A percentile compares a stretch with the other conserved stretches of the same genome.
Conservation (phyloP, 2,797 vertebrate genomes). For the Alauda arvensis region DNA sequence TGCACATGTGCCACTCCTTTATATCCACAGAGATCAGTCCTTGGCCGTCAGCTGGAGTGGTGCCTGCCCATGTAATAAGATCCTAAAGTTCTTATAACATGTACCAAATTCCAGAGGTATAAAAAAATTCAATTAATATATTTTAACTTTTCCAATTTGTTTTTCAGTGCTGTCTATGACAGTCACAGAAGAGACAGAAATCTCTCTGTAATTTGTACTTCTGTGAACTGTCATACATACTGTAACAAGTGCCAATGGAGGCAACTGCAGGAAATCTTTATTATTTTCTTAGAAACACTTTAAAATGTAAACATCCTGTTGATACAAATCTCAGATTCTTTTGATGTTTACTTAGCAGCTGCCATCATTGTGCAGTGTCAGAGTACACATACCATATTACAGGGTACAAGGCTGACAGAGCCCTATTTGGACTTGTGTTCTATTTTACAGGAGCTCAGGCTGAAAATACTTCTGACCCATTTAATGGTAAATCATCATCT, state of each 20-base stretch:
- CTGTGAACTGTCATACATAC: neutral
- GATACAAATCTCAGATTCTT: slow-evolving; percentile 59
- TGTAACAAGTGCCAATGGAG: slow-evolving; percentile 27
- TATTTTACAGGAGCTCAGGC: neutral
- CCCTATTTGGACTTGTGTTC: neutral
- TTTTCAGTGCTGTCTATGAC: neutral
- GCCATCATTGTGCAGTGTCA: slow-evolving; percentile 39
- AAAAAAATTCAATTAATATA: neutral
- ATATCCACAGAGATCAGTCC: neutral
- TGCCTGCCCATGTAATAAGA: neutral
- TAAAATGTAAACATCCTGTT: slow-evolving; percentile 67
- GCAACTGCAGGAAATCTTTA: slow-evolving; percentile 61
- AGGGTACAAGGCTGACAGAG: neutral
- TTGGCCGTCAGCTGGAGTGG: neutral
- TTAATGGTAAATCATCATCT: neutral
- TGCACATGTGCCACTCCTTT: neutral
- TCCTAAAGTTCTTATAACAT: neutral
- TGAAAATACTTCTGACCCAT: neutral
- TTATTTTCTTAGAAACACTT: slow-evolving; percentile 65
- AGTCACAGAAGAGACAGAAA: neutral
- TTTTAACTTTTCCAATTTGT: neutral
- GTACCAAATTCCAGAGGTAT: neutral
- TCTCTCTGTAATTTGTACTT: slow-evolving; percentile 21
- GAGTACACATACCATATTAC: slow-evolving; percentile 19
- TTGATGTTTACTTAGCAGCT: slow-evolving; percentile 55